Percentiles rank a stretch among this genome's conserved stretches.
Conservation (phyloP, 2,113 vertebrate genomes). For the Xenus cinereus region DNA sequence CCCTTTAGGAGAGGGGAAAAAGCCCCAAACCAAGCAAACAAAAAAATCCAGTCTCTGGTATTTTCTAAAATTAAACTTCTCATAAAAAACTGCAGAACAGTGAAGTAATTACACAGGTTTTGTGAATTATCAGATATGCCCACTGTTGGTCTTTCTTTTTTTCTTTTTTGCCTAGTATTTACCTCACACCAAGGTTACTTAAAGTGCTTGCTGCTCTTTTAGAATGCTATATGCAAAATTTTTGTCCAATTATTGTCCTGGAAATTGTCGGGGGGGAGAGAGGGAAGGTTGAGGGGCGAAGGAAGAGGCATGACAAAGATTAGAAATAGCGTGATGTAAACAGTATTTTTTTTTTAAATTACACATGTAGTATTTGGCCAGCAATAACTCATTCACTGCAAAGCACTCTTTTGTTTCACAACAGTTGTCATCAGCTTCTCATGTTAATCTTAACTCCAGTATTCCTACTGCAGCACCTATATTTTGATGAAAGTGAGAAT, state of each 20-base stretch:
- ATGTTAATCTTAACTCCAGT: background rate
- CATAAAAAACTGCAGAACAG: background rate
- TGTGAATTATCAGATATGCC: background rate
- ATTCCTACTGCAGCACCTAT: background rate
- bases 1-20: background rate
- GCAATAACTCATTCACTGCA: background rate
- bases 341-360: background rate
- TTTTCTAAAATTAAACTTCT: background rate
- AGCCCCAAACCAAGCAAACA: background rate
- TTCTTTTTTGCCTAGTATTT: background rate
- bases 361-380: fast-evolving
- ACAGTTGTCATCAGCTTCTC: background rate
- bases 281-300: no score
- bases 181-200: background rate
- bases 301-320: background rate
- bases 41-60: background rate
- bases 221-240: background rate
- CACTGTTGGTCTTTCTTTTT: background rate
- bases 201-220: background rate
- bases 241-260: background rate
- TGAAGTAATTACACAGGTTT: background rate
- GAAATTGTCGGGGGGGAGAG: background rate
- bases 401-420: background rate
- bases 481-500: background rate
- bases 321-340: background rate